phyloP scores from a whole-genome alignment of 2,888 invertebrate species.

The Mellilla xanthometata region DNA sequence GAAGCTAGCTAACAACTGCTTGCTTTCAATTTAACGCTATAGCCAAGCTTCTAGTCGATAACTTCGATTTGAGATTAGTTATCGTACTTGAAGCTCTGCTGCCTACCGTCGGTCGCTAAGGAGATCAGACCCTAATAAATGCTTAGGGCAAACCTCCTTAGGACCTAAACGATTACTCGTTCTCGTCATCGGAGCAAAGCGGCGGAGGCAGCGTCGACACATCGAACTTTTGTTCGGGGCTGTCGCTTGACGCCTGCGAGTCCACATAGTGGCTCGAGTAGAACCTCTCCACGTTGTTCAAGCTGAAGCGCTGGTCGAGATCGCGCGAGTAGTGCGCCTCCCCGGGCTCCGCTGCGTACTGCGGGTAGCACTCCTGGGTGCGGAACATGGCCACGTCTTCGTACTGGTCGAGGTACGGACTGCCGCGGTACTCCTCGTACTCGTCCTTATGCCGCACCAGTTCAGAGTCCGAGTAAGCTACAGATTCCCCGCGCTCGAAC shows the following conservation, averaged over 20 bases:
- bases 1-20: constrained; percentile 33
- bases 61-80: too few species aligned
- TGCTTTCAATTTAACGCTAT: constrained; percentile 13
- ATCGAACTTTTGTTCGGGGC: constrained; percentile 89
- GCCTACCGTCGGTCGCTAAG: too few species aligned
- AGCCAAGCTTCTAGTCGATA: background rate
- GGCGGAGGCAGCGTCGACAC: constrained; percentile 90
- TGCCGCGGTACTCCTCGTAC: constrained; percentile 70
- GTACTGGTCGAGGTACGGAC: constrained; percentile 75
- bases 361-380: constrained; percentile 75
- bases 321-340: constrained; percentile 63
- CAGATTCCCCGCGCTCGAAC: constrained; percentile 70
- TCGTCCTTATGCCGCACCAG: constrained; percentile 69
- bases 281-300: constrained; percentile 74
- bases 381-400: constrained; percentile 72
- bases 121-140: too few species aligned
- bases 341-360: constrained; percentile 56
- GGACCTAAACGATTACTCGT: constrained; percentile 60
- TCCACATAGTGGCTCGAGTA: constrained; percentile 81
- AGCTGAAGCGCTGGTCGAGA: constrained; percentile 74
- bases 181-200: constrained; percentile 88
- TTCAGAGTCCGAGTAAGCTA: constrained; percentile 73
- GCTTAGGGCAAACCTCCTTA: too few species aligned
- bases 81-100: too few species aligned
- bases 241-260: constrained; percentile 84